Conservation (phyloP, 1,140 invertebrate species). For the Helicoverpa armigera region DNA sequence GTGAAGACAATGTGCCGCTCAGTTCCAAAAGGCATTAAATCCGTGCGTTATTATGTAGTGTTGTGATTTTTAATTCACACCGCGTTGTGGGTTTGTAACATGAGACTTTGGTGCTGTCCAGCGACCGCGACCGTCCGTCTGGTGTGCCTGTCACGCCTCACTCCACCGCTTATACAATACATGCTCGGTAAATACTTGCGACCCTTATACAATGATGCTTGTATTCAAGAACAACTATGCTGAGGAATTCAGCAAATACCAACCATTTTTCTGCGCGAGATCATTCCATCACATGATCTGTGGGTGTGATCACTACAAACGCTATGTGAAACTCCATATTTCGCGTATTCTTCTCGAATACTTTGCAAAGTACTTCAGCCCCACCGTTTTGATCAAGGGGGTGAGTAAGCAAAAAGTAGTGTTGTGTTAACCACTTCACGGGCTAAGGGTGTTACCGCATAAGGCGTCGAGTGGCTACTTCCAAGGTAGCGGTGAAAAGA, state of each 20-base stretch:
- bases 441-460: conserved; percentile 23
- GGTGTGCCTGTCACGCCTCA: conserved; percentile 60
- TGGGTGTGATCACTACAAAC: no score
- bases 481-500: conserved; percentile 7
- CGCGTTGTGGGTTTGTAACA: conserved; percentile 64
- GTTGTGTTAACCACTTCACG: conserved; percentile 26
- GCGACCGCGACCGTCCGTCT: conserved; percentile 65
- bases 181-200: conserved; percentile 46
- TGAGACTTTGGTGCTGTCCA: conserved; percentile 62
- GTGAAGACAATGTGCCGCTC: conserved; percentile 22
- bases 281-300: no score
- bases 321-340: no score
- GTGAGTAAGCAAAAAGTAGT: conserved; percentile 22
- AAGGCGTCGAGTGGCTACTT: neutral
- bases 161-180: conserved; percentile 51
- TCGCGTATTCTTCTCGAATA: neutral
- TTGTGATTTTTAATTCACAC: conserved; percentile 69
- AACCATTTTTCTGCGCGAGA: no score
- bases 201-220: conserved; percentile 27
- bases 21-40: conserved; percentile 41
- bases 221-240: no score
- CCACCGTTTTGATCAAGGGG: conserved; percentile 1
- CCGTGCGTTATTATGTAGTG: conserved; percentile 46
- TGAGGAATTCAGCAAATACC: no score
- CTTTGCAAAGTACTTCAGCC: neutral